Evolutionary conservation across 2,888 invertebrate species (phyloP).

Genomic region (Pyralis farinalis): DNA sequence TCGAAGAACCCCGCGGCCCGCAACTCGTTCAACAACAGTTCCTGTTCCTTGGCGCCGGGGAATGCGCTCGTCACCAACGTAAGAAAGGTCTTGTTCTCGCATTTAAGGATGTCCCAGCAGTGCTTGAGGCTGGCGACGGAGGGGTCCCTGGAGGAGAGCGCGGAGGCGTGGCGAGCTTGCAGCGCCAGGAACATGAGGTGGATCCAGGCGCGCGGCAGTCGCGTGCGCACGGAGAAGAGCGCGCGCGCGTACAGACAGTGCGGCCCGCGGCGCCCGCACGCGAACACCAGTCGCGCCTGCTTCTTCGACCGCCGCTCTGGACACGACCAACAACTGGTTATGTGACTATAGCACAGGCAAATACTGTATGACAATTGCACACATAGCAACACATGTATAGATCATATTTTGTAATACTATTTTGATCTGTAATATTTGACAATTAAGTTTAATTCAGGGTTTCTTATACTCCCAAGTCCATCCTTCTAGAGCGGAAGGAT

Average conservation of each 20-base stretch:
- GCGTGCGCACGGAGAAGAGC: conserved; percentile 88
- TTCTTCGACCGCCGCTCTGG: conserved; percentile 92
- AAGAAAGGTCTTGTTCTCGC: conserved; percentile 93
- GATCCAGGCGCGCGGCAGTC: conserved; percentile 94
- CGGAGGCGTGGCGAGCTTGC: conserved; percentile 89
- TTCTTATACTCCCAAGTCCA: too few species aligned
- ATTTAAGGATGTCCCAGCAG: conserved; percentile 97
- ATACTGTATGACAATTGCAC: too few species aligned
- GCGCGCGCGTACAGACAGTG: conserved; percentile 93
- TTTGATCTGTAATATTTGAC: too few species aligned
- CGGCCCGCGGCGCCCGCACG: conserved; percentile 90
- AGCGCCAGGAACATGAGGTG: conserved; percentile 97
- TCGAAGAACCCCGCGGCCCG: conserved; percentile 94
- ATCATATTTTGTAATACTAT: too few species aligned
- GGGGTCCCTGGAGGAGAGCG: conserved; percentile 89
- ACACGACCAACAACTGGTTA: too few species aligned
- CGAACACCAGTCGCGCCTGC: conserved; percentile 93
- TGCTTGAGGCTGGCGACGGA: conserved; percentile 92
- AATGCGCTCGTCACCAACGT: conserved; percentile 97
- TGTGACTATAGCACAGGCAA: too few species aligned
- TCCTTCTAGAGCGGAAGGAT: too few species aligned
- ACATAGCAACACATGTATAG: too few species aligned
- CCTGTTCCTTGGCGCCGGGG: conserved; percentile 95
- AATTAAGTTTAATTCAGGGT: too few species aligned
- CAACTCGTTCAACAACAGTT: conserved; percentile 91